Conservation (phyloP, 2,888 invertebrate genomes). For the Epiblema foenella region DNA sequence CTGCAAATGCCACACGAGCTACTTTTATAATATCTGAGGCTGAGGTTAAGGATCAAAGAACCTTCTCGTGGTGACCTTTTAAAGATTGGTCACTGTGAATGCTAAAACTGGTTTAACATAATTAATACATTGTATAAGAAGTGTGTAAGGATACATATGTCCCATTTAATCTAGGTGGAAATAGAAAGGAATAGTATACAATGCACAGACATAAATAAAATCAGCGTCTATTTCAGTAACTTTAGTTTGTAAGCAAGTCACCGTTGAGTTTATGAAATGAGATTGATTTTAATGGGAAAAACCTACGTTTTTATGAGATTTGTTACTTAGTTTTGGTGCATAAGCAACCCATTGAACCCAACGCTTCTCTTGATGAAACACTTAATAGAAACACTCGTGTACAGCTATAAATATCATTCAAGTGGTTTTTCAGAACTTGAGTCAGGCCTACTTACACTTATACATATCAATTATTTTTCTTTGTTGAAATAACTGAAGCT, state of each 20-base stretch:
- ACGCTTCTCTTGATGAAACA: constrained; percentile 19
- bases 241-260: neutral
- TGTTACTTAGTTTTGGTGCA: neutral
- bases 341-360: constrained; percentile 12
- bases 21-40: constrained; percentile 29
- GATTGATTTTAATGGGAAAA: neutral
- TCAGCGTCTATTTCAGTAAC: neutral
- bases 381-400: constrained; percentile 26
- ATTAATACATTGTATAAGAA: too few species aligned
- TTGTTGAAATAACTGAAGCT: too few species aligned
- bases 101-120: constrained; percentile 18
- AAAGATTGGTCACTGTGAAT: constrained; percentile 34
- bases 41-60: constrained; percentile 38
- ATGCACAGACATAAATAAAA: neutral
- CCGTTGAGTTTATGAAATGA: neutral
- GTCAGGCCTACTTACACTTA: constrained; percentile 2
- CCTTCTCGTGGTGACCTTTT: constrained; percentile 28
- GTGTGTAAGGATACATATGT: constrained; percentile 15
- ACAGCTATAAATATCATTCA: constrained; percentile 31
- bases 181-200: neutral
- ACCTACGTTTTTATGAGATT: too few species aligned
- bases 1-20: constrained; percentile 20
- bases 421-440: constrained; percentile 19
- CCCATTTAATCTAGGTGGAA: constrained; percentile 13
- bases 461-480: too few species aligned